Evolutionary conservation across 2,888 invertebrate genomes (phyloP).

Genomic region (Eurytoma californica): DNA sequence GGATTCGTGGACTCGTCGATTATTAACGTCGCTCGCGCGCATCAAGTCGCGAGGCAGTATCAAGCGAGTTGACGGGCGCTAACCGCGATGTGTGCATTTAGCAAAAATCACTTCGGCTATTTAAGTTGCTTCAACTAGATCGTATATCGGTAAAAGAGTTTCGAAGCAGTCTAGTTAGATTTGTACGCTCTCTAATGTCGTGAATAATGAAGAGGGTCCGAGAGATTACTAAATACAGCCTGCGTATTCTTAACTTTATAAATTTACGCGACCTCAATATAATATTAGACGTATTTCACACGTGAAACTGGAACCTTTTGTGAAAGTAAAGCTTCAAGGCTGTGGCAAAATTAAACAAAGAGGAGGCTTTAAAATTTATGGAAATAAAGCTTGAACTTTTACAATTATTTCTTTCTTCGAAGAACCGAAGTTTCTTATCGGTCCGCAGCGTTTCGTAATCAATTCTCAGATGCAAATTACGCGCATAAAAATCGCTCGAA

Average conservation of each 20-base stretch:
- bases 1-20: slow-evolving; percentile 15
- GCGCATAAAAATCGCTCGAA: background rate
- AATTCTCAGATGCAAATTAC: slow-evolving; percentile 20
- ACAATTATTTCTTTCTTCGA: background rate
- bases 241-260: slow-evolving; percentile 35
- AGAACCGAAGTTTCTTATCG: background rate
- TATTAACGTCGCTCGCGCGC: slow-evolving; percentile 18
- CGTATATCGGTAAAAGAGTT: too few species aligned
- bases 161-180: too few species aligned
- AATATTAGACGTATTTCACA: slow-evolving; percentile 26
- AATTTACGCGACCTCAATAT: slow-evolving; percentile 38
- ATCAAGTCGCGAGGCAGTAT: slow-evolving; percentile 16
- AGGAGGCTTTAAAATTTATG: too few species aligned
- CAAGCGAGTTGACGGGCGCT: background rate
- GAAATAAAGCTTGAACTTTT: background rate
- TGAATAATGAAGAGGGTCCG: slow-evolving; percentile 8
- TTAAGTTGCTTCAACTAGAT: background rate
- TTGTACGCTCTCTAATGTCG: background rate
- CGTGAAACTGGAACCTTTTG: background rate
- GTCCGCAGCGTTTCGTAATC: slow-evolving; percentile 22
- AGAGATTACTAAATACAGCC: slow-evolving; percentile 24
- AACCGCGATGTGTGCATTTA: too few species aligned
- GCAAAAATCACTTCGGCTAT: too few species aligned
- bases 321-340: slow-evolving; percentile 9
- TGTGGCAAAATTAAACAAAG: background rate